These are phyloP conservation scores for Neosalanx taihuensis DNA, from an alignment of 2,797 vertebrate genomes.

Conservation along the genomic window DNA sequence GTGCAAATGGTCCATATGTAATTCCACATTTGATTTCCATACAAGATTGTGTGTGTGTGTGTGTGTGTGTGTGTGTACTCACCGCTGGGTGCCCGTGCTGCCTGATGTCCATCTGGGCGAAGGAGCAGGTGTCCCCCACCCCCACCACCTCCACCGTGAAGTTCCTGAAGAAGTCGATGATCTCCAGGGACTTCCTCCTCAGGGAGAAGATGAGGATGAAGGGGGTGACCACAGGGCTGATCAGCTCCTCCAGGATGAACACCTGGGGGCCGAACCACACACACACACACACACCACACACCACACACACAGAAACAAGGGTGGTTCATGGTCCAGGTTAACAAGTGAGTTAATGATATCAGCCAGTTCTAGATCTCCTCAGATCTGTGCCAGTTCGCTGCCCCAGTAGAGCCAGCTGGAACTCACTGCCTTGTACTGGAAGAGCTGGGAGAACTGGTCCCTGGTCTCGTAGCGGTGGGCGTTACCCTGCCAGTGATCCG, in stretches of 20 bases:
- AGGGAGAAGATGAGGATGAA: constrained; percentile 94
- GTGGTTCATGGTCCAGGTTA: too few species aligned
- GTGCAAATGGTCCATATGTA: neutral
- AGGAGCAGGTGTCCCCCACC: constrained; percentile 96
- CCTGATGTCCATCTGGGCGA: constrained; percentile 98
- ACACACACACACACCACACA: neutral
- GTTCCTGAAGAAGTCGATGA: constrained; percentile 98
- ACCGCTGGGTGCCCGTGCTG: constrained; percentile 95
- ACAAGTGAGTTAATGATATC: neutral
- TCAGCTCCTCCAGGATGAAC: constrained; percentile 93
- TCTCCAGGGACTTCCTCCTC: constrained; percentile 93
- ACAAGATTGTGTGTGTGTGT: neutral
- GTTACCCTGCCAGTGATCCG: constrained; percentile 98
- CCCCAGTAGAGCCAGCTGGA: neutral
- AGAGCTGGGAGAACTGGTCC: constrained; percentile 96
- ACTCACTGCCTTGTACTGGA: constrained; percentile 99
- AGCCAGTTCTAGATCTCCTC: too few species aligned
- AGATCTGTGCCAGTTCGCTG: neutral
- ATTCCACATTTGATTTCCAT: neutral
- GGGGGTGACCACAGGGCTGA: constrained; percentile 95
- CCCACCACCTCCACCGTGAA: constrained; percentile 96
- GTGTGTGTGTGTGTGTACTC: constrained; percentile 32
- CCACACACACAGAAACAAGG: neutral
- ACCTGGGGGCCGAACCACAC: constrained; percentile 76
- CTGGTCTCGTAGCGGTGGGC: constrained; percentile 96